Evolutionary conservation across 2,113 vertebrate genomes (phyloP).

Genomic region (Trematocara marginatum): DNA sequence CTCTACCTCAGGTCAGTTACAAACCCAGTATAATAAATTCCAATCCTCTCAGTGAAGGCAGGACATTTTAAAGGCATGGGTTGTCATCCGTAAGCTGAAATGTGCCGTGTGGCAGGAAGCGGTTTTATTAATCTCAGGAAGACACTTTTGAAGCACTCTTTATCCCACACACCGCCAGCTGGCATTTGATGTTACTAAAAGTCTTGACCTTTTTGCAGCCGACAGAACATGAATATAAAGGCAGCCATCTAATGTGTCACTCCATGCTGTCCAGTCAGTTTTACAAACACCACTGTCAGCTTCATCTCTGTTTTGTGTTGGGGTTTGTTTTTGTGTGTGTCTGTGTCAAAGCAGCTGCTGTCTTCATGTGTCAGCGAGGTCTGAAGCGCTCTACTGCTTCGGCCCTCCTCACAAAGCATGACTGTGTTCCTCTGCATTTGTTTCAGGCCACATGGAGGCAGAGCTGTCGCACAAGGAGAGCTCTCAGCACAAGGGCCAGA

Average conservation of each 20-base stretch:
- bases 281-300: slow-evolving; percentile 5
- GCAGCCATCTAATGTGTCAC: slow-evolving; percentile 1
- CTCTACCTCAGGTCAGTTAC: slow-evolving; percentile 83
- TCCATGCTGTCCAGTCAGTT: not conserved
- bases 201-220: not conserved
- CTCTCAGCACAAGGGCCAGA: slow-evolving; percentile 82
- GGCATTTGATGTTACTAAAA: slow-evolving; percentile 5
- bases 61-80: slow-evolving; percentile 28
- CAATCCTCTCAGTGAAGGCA: slow-evolving; percentile 43
- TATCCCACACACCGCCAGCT: not conserved
- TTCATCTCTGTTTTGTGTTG: slow-evolving; percentile 26
- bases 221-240: not conserved
- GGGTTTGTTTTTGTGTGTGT: not conserved
- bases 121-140: slow-evolving; percentile 11
- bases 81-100: slow-evolving; percentile 11
- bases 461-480: slow-evolving; percentile 76
- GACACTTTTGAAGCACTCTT: slow-evolving; percentile 18
- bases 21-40: slow-evolving; percentile 43
- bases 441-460: slow-evolving; percentile 81
- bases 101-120: not conserved
- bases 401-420: slow-evolving; percentile 10
- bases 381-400: slow-evolving; percentile 11
- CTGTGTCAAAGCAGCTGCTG: slow-evolving; percentile 34
- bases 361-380: slow-evolving; percentile 33
- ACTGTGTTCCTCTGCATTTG: slow-evolving; percentile 29